Evolutionary conservation across 2,888 invertebrate species (phyloP), one percentile per base, ranked within the genome.

Genomic region (Linnaemya vulpina): DNA sequence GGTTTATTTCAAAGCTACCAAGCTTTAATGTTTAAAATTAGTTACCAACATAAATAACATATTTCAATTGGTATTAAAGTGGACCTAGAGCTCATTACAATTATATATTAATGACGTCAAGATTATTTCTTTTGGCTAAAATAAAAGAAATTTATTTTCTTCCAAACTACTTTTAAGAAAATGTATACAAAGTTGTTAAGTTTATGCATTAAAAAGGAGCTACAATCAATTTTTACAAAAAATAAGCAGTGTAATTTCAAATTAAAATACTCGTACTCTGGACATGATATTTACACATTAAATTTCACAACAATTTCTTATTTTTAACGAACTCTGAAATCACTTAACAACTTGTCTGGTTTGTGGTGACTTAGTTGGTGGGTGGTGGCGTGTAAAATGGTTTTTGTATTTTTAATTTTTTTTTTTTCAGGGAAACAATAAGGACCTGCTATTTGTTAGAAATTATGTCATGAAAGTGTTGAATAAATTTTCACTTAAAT

Each of bases 1-100:
- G 46, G 15, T 58, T 67, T 77, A 60, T 53, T 62, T 20, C 78
- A 71, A 73, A 70, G 82, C 85, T 85, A 85, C 85, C 82, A 85
- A 85, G 85, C 85, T 82, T 81, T 79, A 55, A 79, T 65, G 13
- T 11, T 84, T 71, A 53, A 65, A 58, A 73, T 73, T 65, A 73
- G 65, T 80, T 84, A 71, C 40, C 70, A 67, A 76, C 58, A 79
- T 40, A 68, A 60, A 75, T 62, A 71, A 70, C 38, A 38, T 38
- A 20, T 40, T 60, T 51, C 17, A 43, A 67, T 40, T 62, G 22
- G 25, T 58, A 15, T 68, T 68, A 25, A 70, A 53, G 20, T 62
- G 73, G 58, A 20, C 80, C 74, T 60, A 80, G 13, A 58, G 15
- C 17, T 73, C 5, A 55, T 1, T 35, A 65, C 55, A 65, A 25